phyloP scores from a whole-genome alignment of 2,113 vertebrate genomes.

The Atlantisia rogersi region DNA sequence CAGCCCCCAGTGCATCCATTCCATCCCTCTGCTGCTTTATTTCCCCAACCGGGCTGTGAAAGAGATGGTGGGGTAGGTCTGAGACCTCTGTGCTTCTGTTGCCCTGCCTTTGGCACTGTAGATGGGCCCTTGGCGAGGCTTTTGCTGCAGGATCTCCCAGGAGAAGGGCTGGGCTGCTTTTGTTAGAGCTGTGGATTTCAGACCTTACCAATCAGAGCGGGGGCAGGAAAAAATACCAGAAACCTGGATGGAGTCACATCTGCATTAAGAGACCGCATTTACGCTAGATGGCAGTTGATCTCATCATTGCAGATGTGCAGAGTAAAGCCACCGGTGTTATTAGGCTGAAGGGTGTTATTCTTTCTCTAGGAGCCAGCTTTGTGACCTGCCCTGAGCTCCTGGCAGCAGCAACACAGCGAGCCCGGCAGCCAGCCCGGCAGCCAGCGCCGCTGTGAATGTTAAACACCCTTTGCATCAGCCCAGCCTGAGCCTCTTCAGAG shows the following conservation, averaged over 20 bases:
- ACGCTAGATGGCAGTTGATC: constrained; percentile 1
- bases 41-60: not conserved
- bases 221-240: not conserved
- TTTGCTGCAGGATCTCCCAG: not conserved
- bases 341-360: not conserved
- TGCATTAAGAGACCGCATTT: not conserved
- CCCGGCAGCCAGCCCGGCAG: constrained; percentile 6
- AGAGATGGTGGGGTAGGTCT: not conserved
- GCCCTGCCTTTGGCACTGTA: not conserved
- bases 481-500: not conserved
- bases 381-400: not conserved
- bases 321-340: not conserved
- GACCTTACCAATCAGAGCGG: not conserved
- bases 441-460: constrained; percentile 41
- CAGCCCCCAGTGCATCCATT: not conserved
- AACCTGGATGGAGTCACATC: not conserved
- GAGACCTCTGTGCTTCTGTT: not conserved
- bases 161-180: constrained; percentile 3
- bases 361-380: not conserved
- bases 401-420: not conserved
- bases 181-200: not conserved
- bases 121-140: not conserved
- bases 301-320: not conserved
- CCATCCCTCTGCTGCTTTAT: not conserved
- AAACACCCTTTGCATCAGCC: constrained; percentile 40